A percentile compares a stretch with the other conserved stretches of the same genome.
phyloP scores from a whole-genome alignment of 2,113 vertebrate species.

The Hypocryptadius cinnamomeus region DNA sequence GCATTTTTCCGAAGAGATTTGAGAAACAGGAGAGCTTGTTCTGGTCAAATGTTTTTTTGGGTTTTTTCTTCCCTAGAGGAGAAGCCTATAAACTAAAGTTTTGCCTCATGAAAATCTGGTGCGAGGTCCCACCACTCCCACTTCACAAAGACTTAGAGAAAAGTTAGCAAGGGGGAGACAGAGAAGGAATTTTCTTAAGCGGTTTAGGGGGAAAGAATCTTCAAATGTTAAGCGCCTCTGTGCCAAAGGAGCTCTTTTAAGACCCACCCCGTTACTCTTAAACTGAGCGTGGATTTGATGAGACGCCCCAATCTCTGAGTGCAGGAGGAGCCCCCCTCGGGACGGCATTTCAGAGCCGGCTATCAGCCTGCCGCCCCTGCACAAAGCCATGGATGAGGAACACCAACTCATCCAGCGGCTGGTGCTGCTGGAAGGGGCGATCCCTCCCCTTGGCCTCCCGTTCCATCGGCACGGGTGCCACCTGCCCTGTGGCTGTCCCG shows the following conservation, averaged over 20 bases:
- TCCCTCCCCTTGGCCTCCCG: fast-evolving
- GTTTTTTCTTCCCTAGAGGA: no score
- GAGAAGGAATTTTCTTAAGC: neutral
- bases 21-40: neutral
- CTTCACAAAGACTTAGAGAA: neutral
- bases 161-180: neutral
- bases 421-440: neutral
- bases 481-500: neutral
- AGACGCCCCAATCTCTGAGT: no score
- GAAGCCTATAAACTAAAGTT: neutral
- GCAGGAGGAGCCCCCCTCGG: neutral
- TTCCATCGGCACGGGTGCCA: fast-evolving
- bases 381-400: neutral
- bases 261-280: neutral
- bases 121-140: fast-evolving
- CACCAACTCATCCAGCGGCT: fast-evolving
- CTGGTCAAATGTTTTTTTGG: neutral
- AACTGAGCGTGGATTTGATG: neutral
- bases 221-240: neutral
- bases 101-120: neutral
- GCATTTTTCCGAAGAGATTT: neutral
- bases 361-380: neutral
- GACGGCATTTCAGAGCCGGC: fast-evolving
- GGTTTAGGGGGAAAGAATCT: neutral
- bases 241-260: neutral